Conservation (phyloP, 2,888 invertebrate species). For the Blastobasis adustella region DNA sequence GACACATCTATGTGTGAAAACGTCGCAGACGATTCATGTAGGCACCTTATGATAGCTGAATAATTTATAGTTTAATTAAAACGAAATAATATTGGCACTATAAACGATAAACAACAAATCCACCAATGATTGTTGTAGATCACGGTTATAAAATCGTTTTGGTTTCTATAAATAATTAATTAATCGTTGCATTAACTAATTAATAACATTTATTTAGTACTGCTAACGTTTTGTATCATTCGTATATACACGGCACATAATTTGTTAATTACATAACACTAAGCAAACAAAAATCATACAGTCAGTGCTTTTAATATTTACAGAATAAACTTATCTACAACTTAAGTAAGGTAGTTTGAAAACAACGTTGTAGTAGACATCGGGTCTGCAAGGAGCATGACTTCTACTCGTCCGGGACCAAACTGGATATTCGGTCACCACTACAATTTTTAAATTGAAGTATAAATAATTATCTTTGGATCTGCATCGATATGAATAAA, state of each 20-base stretch:
- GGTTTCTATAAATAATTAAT: constrained; percentile 36
- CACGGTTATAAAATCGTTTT: constrained; percentile 53
- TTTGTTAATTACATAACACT: constrained; percentile 49
- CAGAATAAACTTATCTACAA: constrained; percentile 47
- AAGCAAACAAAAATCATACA: constrained; percentile 40
- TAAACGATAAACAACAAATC: constrained; percentile 34
- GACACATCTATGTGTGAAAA: not conserved
- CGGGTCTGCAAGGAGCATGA: too few species aligned
- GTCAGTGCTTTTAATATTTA: constrained; percentile 60
- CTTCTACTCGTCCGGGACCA: too few species aligned
- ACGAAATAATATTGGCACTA: constrained; percentile 51
- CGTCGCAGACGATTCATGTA: not conserved
- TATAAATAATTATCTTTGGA: too few species aligned
- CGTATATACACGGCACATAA: constrained; percentile 68
- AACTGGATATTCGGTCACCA: too few species aligned
- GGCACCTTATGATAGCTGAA: not conserved
- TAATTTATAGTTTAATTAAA: not conserved
- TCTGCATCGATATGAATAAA: too few species aligned
- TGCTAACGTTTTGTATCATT: constrained; percentile 47
- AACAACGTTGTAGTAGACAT: constrained; percentile 12
- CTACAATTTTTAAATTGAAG: too few species aligned
- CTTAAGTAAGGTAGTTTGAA: constrained; percentile 53
- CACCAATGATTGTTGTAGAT: constrained; percentile 54
- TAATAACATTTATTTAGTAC: constrained; percentile 14
- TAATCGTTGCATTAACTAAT: constrained; percentile 30